Conservation (phyloP, 2,888 invertebrate species). For the Ligdia adustata region DNA sequence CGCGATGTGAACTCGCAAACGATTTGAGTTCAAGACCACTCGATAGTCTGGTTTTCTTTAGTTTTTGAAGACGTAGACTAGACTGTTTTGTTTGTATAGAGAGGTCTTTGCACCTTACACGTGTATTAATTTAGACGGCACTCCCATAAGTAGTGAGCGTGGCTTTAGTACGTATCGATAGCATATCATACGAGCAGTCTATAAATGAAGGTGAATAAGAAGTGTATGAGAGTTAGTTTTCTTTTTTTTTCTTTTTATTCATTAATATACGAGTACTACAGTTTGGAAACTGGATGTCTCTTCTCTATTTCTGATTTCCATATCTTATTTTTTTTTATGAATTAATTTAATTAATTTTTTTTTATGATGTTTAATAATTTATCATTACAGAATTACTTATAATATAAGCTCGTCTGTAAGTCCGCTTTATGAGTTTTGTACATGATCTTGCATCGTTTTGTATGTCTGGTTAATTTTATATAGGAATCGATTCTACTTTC, state of each 20-base stretch:
- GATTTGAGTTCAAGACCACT: constrained; percentile 25
- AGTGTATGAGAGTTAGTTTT: no score
- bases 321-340: background rate
- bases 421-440: no score
- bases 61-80: constrained; percentile 24
- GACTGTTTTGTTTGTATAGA: constrained; percentile 21
- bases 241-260: no score
- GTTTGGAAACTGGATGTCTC: no score
- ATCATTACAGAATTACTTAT: no score
- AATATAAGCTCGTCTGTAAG: no score
- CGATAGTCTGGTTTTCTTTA: constrained; percentile 26
- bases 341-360: background rate
- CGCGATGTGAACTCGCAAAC: constrained; percentile 5
- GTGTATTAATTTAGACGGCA: constrained; percentile 19
- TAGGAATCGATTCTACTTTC: background rate
- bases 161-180: constrained; percentile 1
- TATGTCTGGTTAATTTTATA: no score
- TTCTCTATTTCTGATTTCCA: no score
- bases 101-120: constrained; percentile 32
- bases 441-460: no score
- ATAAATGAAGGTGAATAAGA: no score
- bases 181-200: no score
- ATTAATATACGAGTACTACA: no score
- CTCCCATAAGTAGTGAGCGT: constrained; percentile 13
- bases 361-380: background rate